A percentile compares a stretch with the other conserved stretches of the same genome.
phyloP scores from a whole-genome alignment of 2,888 invertebrate genomes.

The Xanthorhoe spadicearia region DNA sequence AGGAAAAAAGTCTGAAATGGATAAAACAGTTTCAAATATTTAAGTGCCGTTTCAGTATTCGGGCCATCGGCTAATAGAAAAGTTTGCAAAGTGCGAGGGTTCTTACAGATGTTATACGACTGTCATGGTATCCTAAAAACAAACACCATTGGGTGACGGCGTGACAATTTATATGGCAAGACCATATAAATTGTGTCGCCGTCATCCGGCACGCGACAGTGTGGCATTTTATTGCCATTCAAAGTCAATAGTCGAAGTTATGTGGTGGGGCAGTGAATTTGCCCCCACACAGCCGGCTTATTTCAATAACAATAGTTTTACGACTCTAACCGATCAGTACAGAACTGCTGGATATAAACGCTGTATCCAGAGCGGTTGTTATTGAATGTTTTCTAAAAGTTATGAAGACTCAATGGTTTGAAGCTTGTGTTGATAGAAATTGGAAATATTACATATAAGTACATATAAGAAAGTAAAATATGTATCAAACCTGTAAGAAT shows the following conservation, averaged over 20 bases:
- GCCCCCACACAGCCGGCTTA: slow-evolving; percentile 12
- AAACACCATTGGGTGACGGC: background rate
- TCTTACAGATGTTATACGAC: background rate
- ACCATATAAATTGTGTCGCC: slow-evolving; percentile 16
- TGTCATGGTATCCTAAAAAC: background rate
- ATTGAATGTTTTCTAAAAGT: background rate
- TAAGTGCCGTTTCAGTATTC: too few species aligned
- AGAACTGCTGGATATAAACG: background rate
- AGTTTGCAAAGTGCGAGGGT: background rate
- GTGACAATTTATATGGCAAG: background rate
- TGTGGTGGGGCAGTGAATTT: slow-evolving; percentile 19
- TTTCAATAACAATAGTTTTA: slow-evolving; percentile 29
- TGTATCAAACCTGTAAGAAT: too few species aligned
- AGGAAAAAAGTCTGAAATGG: too few species aligned
- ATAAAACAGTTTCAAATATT: too few species aligned
- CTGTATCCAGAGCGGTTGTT: background rate
- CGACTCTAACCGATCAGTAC: slow-evolving; percentile 14
- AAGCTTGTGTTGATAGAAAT: background rate
- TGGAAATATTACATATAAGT: too few species aligned
- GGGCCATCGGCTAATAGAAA: too few species aligned
- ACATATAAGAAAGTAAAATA: too few species aligned
- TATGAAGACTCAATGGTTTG: background rate
- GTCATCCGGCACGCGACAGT: slow-evolving; percentile 21
- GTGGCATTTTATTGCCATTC: slow-evolving; percentile 23
- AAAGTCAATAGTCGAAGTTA: slow-evolving; percentile 22